Base-by-base conservation (phyloP, 2,888 invertebrate genomes). In the Iselma pallidipennis region DNA sequence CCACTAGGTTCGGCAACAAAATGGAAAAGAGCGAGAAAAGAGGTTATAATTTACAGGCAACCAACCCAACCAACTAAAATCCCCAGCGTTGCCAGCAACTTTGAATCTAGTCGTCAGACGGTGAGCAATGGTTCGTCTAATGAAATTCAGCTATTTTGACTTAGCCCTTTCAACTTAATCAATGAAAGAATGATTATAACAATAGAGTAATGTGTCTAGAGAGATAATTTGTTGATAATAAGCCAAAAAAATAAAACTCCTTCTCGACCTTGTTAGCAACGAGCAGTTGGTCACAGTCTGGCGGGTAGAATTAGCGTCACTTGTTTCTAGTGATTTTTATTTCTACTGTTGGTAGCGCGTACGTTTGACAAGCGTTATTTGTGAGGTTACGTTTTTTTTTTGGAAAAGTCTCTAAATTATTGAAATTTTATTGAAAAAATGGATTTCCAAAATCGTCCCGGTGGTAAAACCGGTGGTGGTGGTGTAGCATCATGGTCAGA, bases 401-500 rank as follows among this genome's bases (percentile, higher is more conserved):
- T 51, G 4, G 1, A 6, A 12, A 6, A 2, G 51, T 37, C 42
- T 2, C n/a, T 16, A 6, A 51, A 28, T 51, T 29, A 1, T 26
- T 51, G 19, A 23, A 9, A 16, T 51, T 16, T 50, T 51, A 2
- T 16, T 19, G 1, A 25, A 50, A 49, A 63, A 56, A 99, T 99
- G 98, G 98, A 99, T 86, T 99, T 98, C 76, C 98, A 99, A 88
- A 96, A 99, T 82, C 88, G 99, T 63, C 94, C 98, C 65, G 99
- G 99, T 70, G 98, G 98, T 12, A 99, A 99, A 84, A 99, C 98
- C 7, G 99, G 99, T n/a, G 94, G 95, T 57, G 99, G 99, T 68
- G 99, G 98, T 55, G 97, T 98, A 56, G 98, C 99, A 74, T 98
- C 98, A 77, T 97, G 96, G 92, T 96, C 98, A 0, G 99, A 99